These are phyloP conservation scores for Alviniconcha strummeri DNA, from an alignment of 2,888 invertebrate species.

Conservation along the genomic window DNA sequence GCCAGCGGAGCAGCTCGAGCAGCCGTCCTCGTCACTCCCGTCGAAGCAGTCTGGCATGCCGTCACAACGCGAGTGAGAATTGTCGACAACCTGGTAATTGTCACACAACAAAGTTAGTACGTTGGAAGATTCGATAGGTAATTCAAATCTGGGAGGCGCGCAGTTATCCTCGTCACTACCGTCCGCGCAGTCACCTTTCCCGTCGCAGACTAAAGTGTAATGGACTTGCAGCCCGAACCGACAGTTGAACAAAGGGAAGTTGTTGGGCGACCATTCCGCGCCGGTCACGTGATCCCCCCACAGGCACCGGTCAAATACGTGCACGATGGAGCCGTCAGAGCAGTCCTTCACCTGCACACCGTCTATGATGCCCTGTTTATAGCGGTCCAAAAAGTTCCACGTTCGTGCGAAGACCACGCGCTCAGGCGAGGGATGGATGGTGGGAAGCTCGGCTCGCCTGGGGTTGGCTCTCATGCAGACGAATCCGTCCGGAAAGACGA, in stretches of 20 bases:
- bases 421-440: background rate
- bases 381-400: too few species aligned
- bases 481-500: background rate
- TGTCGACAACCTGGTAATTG: background rate
- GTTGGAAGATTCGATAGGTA: background rate
- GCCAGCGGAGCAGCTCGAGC: background rate
- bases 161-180: slow-evolving; percentile 18
- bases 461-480: slow-evolving; percentile 22
- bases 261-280: background rate
- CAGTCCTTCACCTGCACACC: background rate
- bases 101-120: background rate
- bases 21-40: slow-evolving; percentile 13
- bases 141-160: background rate
- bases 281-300: background rate
- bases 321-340: slow-evolving; percentile 19
- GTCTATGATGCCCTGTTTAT: too few species aligned
- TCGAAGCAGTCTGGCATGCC: slow-evolving; percentile 19
- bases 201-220: slow-evolving; percentile 19
- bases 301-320: slow-evolving; percentile 14
- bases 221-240: background rate
- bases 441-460: background rate
- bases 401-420: background rate
- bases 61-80: background rate
- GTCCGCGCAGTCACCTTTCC: slow-evolving; percentile 18
- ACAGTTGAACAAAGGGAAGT: slow-evolving; percentile 11